Percentiles rank a stretch among this genome's conserved stretches.
phyloP scores from a whole-genome alignment of 2,888 invertebrate genomes.

The Coremacera marginata region DNA sequence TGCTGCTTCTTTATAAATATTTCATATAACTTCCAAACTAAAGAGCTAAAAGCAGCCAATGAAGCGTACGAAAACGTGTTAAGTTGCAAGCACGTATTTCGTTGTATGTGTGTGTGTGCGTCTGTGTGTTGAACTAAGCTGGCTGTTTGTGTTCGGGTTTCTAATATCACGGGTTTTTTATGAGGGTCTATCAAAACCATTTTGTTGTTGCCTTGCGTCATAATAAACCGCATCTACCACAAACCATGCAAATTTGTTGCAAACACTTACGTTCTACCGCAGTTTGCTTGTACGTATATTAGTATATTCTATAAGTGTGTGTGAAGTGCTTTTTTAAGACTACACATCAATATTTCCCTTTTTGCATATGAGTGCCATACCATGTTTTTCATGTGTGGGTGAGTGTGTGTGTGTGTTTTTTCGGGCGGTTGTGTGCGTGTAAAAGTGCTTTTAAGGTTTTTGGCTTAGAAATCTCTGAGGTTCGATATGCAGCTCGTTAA shows the following conservation, averaged over 20 bases:
- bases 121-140: not conserved
- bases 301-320: not conserved
- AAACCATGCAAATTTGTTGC: too few relatives aligned
- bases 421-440: not conserved
- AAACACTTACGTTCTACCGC: too few relatives aligned
- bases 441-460: not conserved
- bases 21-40: not conserved
- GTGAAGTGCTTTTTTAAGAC: slow-evolving; percentile 25
- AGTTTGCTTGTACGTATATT: too few relatives aligned
- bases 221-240: too few relatives aligned
- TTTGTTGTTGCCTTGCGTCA: too few relatives aligned
- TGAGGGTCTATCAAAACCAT: too few relatives aligned
- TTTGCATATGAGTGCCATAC: not conserved
- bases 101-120: not conserved
- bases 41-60: slow-evolving; percentile 43
- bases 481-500: slow-evolving; percentile 16
- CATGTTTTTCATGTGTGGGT: not conserved
- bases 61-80: slow-evolving; percentile 45
- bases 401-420: not conserved
- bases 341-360: slow-evolving; percentile 13
- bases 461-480: not conserved
- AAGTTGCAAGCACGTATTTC: slow-evolving; percentile 16
- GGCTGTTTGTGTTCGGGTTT: not conserved
- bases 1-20: not conserved
- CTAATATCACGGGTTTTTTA: not conserved